These are phyloP conservation scores for Tupiocoris notatus DNA, from an alignment of 2,888 invertebrate species.

Conservation along the genomic window DNA sequence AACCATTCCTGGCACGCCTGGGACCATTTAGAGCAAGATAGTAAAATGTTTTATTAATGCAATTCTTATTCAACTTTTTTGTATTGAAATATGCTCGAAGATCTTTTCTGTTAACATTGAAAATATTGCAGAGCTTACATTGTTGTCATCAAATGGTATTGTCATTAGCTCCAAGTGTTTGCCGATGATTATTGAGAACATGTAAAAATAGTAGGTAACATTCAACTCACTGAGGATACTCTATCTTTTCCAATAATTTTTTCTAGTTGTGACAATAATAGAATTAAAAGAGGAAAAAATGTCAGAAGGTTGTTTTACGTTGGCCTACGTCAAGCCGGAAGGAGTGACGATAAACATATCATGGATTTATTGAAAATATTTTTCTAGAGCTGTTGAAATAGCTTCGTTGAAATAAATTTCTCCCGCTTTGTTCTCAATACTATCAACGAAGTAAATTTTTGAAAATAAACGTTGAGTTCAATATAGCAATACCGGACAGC, in stretches of 20 bases:
- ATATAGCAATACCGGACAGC: background rate
- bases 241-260: background rate
- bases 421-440: background rate
- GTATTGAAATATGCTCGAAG: too few species aligned
- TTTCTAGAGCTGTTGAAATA: constrained; percentile 12
- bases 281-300: constrained; percentile 1
- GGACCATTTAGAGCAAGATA: too few species aligned
- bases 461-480: constrained; percentile 28
- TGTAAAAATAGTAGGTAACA: too few species aligned
- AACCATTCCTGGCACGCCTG: too few species aligned
- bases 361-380: constrained; percentile 14
- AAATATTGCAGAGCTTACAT: too few species aligned
- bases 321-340: constrained; percentile 21
- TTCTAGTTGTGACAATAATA: constrained; percentile 25
- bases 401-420: background rate
- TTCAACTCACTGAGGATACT: too few species aligned
- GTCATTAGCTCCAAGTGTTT: background rate
- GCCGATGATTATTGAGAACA: background rate
- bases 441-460: background rate
- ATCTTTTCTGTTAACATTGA: too few species aligned
- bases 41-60: too few species aligned
- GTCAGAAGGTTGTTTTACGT: constrained; percentile 14
- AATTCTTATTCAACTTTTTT: too few species aligned
- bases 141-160: too few species aligned
- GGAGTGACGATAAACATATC: constrained; percentile 30